Conservation (phyloP, 2,797 vertebrate species). For the Uromys caudimaculatus region DNA sequence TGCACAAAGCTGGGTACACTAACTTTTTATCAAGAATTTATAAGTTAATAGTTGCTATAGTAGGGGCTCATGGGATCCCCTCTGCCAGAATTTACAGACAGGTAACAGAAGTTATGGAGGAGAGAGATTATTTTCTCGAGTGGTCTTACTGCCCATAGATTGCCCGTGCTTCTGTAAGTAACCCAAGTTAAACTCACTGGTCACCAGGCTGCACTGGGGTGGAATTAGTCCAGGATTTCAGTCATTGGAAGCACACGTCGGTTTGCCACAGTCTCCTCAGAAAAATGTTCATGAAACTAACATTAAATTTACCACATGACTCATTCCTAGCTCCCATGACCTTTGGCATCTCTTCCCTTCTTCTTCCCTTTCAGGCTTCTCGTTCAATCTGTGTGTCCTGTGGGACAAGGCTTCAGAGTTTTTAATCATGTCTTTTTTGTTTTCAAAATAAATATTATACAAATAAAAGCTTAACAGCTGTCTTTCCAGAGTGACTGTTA, state of each 20-base stretch:
- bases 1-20: background rate
- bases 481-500: slow-evolving; percentile 19
- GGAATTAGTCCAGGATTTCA: background rate
- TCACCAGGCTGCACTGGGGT: background rate
- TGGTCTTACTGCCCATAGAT: background rate
- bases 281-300: background rate
- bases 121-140: background rate
- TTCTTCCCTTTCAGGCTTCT: background rate
- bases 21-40: background rate
- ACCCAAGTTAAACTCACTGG: background rate
- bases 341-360: background rate
- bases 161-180: background rate
- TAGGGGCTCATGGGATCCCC: background rate
- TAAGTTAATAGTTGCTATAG: background rate
- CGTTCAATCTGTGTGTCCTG: background rate
- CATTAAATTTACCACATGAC: background rate
- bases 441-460: background rate
- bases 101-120: background rate
- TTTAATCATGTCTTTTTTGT: background rate
- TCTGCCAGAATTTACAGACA: background rate
- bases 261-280: background rate
- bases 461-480: slow-evolving; percentile 27
- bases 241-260: too few species aligned
- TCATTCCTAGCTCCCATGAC: background rate
- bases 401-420: background rate